Evolutionary conservation across 2,797 vertebrate species (phyloP).

Genomic region (Hyperoplus lanceolatus): DNA sequence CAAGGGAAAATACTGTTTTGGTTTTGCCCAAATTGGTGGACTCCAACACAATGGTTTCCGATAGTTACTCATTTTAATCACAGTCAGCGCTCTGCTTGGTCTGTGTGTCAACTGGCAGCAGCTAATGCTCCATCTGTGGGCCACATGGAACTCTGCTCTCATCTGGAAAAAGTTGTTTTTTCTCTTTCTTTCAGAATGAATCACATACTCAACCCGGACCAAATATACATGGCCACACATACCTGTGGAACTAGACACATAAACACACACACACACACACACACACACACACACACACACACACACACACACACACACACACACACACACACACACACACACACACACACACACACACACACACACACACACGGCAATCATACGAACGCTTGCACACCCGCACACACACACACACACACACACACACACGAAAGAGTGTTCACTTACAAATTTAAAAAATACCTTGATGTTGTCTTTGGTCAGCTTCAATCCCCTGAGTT

Average conservation of each 20-base stretch:
- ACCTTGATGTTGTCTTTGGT: slow-evolving; percentile 13
- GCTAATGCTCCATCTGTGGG: slow-evolving; percentile 68
- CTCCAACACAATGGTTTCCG: not conserved
- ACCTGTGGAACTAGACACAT: slow-evolving; percentile 29
- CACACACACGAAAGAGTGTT: slow-evolving; percentile 6
- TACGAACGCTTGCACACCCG: no score
- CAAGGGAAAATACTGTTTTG: not conserved
- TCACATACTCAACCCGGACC: slow-evolving; percentile 39
- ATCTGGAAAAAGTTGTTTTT: slow-evolving; percentile 47
- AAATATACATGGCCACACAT: slow-evolving; percentile 37
- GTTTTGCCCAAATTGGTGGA: not conserved
- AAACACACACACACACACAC: not conserved
- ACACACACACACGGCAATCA: slow-evolving; percentile 28
- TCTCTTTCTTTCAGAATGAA: slow-evolving; percentile 32
- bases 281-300: slow-evolving; percentile 13
- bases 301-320: slow-evolving; percentile 17
- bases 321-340: no score
- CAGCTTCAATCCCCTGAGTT: not conserved
- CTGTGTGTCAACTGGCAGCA: slow-evolving; percentile 42
- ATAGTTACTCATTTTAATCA: slow-evolving; percentile 23
- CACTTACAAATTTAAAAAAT: slow-evolving; percentile 3
- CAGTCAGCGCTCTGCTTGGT: slow-evolving; percentile 22
- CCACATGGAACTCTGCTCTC: slow-evolving; percentile 55
- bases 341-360: slow-evolving; percentile 13
- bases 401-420: not conserved